A percentile compares a stretch with the other conserved stretches of the same genome.
Conservation (phyloP, 1,140 invertebrate genomes). For the Calosoma granatense region DNA sequence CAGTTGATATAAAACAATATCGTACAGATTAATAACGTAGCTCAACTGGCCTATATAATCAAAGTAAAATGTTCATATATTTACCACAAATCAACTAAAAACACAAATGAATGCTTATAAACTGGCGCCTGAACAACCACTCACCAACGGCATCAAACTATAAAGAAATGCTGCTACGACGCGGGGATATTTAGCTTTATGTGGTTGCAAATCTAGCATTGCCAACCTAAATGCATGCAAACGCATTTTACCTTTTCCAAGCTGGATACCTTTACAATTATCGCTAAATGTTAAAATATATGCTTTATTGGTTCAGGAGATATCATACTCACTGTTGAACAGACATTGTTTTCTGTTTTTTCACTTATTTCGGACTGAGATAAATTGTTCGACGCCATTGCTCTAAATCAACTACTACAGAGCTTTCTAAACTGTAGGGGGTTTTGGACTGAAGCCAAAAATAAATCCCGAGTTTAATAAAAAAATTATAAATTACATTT, state of each 20-base stretch:
- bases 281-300: not conserved
- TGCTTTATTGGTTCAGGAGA: no score
- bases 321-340: conserved; percentile 12
- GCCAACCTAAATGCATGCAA: not conserved
- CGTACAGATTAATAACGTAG: no score
- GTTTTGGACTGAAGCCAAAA: no score
- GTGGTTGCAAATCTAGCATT: not conserved
- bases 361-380: conserved; percentile 5
- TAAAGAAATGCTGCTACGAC: not conserved
- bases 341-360: conserved; percentile 12
- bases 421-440: not conserved
- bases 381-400: conserved; percentile 13
- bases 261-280: no score
- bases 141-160: not conserved
- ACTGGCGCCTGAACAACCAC: not conserved
- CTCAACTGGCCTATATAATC: no score
- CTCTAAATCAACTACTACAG: not conserved
- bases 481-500: no score
- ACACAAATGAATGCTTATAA: not conserved
- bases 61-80: not conserved
- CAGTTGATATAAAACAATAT: not conserved
- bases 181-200: conserved; percentile 1
- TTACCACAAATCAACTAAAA: not conserved
- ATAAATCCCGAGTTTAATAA: no score
- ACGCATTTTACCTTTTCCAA: not conserved